Evolutionary conservation across 2,797 vertebrate genomes (phyloP), one percentile per base, ranked within the genome.

Genomic region (Cuniculus paca): DNA sequence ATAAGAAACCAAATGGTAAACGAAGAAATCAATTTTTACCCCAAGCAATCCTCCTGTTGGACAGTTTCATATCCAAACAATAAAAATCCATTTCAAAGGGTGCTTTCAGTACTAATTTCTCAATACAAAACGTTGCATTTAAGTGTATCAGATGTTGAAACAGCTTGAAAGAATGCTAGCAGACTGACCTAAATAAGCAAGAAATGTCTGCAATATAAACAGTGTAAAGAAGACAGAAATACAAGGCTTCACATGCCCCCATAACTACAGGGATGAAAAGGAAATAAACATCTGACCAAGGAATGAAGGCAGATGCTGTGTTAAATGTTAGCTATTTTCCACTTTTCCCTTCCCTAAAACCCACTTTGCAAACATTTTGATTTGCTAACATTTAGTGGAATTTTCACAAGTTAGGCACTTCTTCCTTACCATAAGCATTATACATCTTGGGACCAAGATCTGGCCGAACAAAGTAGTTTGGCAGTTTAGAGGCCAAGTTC

Each of bases 361-460:
- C 56, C 87, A 39, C 34, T 85, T 77, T 79, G 26, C 42, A 45
- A 90, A 85, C 20, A 82, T 45, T 68, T 14, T 78, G 20, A 90
- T n/a, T 65, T 87, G 45, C 14, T 91, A 82, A 28, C 61, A 88
- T 79, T 94, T 58, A 14, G 26, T 82, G 16, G 17, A 14, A 48
- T 28, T 78, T 87, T 91, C 72, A 42, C 45, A 91, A 90, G 16
- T 50, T 54, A 82, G 61, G 9, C 14, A 52, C 58, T 22, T 94
- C 26, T 5, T 75, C 82, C 98, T 98, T 97, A 99, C 99, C 99
- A 0, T 99, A 99, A 0, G 99, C 99, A 78, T 99, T 99, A 95
- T 99, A 99, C 99, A 99, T 99, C 97, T 99, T 99, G 1, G 99
- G 99, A 63, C 99, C 99, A 79, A 99, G 96, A 95, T 99, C 99